Evolutionary conservation across 2,797 vertebrate genomes (phyloP).

Genomic region (Argentina silus): DNA sequence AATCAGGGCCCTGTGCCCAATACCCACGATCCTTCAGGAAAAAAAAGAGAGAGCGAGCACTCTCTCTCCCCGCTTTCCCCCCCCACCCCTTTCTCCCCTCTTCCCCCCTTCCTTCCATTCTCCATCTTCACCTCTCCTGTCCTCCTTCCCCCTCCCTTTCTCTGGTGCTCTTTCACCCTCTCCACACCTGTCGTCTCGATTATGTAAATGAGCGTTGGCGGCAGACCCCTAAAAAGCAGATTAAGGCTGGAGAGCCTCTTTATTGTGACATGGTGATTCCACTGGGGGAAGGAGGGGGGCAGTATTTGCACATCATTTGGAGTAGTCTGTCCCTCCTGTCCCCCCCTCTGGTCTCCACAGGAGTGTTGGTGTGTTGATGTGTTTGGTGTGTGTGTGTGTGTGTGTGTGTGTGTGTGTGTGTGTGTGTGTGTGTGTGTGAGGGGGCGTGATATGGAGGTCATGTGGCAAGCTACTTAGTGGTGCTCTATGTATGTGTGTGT

Average conservation of each 20-base stretch:
- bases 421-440: slow-evolving; percentile 13
- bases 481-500: too few relatives aligned
- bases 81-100: background rate
- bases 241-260: slow-evolving; percentile 73
- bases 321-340: slow-evolving; percentile 29
- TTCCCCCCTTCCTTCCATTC: background rate
- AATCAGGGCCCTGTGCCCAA: slow-evolving; percentile 72
- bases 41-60: background rate
- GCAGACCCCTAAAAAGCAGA: slow-evolving; percentile 78
- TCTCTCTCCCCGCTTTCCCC: slow-evolving; percentile 22
- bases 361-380: background rate
- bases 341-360: slow-evolving; percentile 1
- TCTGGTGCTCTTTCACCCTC: slow-evolving; percentile 66
- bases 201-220: slow-evolving; percentile 80
- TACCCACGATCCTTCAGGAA: slow-evolving; percentile 46
- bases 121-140: slow-evolving; percentile 20
- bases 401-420: slow-evolving; percentile 31
- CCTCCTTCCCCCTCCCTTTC: background rate
- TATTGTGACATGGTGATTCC: slow-evolving; percentile 78
- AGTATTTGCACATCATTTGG: slow-evolving; percentile 67
- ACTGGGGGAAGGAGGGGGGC: slow-evolving; percentile 65
- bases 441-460: slow-evolving; percentile 21
- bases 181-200: slow-evolving; percentile 84
- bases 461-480: slow-evolving; percentile 34
- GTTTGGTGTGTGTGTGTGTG: background rate